A percentile compares a stretch with the other conserved stretches of the same genome.
Evolutionary conservation across 2,113 vertebrate species (phyloP).

Genomic region (Lagopus leucura): DNA sequence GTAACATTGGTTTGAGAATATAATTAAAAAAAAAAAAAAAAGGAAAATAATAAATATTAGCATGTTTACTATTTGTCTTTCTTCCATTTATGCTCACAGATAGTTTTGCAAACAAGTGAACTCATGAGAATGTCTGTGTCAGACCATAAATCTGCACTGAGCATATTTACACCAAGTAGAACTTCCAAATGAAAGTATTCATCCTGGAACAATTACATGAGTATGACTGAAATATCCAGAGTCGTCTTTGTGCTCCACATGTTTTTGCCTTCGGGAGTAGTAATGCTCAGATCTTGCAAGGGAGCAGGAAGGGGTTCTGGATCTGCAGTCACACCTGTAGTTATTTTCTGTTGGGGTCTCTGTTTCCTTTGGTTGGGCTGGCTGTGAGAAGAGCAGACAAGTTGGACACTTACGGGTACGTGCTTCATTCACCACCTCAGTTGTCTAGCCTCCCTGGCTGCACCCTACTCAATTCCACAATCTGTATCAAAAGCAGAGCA

Average conservation of each 20-base stretch:
- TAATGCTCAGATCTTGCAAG: accelerated
- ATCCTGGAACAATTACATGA: not conserved
- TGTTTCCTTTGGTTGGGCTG: not conserved
- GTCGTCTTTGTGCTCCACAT: not conserved
- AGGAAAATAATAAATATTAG: constrained; percentile 14
- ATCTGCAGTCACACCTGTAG: not conserved
- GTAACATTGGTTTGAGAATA: constrained; percentile 10
- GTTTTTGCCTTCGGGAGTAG: not conserved
- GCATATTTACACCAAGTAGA: not conserved
- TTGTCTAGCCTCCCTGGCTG: not conserved
- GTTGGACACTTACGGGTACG: accelerated
- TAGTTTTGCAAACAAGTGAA: constrained; percentile 4
- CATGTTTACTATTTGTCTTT: constrained; percentile 1
- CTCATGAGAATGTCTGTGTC: not conserved
- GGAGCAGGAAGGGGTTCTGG: not conserved
- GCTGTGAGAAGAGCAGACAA: not conserved
- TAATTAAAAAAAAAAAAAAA: not conserved
- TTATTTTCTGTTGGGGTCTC: not conserved
- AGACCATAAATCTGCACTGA: not conserved
- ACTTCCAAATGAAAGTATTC: constrained; percentile 1
- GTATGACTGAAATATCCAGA: not conserved
- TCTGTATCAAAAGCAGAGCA: not conserved
- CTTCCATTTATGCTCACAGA: not conserved
- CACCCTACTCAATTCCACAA: not conserved
- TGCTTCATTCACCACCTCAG: not conserved